phyloP scores from a whole-genome alignment of 2,888 invertebrate genomes.

The Thelaira solivaga region DNA sequence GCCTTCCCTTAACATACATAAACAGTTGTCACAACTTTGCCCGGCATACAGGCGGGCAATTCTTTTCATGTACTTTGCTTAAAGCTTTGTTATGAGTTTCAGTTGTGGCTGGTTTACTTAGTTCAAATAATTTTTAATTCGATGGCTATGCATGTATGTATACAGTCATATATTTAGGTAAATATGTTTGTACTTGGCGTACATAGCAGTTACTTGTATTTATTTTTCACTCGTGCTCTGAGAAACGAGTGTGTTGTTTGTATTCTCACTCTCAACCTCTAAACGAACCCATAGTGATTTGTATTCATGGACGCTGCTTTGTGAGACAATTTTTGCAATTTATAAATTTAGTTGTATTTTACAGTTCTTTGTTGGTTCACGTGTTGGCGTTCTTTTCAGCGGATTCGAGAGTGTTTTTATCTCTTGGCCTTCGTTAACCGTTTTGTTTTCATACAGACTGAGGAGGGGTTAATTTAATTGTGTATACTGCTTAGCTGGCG shows the following conservation, averaged over 20 bases:
- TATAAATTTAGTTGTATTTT: conserved; percentile 50
- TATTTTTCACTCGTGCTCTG: conserved; percentile 18
- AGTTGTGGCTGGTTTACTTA: conserved; percentile 36
- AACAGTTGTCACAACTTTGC: conserved; percentile 31
- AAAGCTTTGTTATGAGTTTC: conserved; percentile 46
- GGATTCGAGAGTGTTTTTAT: conserved; percentile 42
- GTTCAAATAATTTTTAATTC: conserved; percentile 12
- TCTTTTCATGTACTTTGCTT: conserved; percentile 36
- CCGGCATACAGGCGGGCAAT: conserved; percentile 39
- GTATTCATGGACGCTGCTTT: conserved; percentile 52
- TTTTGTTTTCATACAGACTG: conserved; percentile 19
- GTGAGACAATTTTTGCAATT: conserved; percentile 54
- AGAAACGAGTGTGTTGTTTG: not conserved
- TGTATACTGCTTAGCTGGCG: conserved; percentile 38
- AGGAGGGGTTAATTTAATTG: conserved; percentile 46
- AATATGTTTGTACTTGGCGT: no score
- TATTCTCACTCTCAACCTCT: conserved; percentile 31
- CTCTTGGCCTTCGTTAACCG: conserved; percentile 19
- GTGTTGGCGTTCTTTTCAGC: conserved; percentile 14
- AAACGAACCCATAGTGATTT: conserved; percentile 23
- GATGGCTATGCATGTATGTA: not conserved
- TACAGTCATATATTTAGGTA: no score
- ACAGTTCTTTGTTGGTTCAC: conserved; percentile 47
- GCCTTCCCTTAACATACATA: conserved; percentile 18
- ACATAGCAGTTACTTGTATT: no score